Conservation (phyloP, 2,113 vertebrate species). For the Halichoerus grypus region DNA sequence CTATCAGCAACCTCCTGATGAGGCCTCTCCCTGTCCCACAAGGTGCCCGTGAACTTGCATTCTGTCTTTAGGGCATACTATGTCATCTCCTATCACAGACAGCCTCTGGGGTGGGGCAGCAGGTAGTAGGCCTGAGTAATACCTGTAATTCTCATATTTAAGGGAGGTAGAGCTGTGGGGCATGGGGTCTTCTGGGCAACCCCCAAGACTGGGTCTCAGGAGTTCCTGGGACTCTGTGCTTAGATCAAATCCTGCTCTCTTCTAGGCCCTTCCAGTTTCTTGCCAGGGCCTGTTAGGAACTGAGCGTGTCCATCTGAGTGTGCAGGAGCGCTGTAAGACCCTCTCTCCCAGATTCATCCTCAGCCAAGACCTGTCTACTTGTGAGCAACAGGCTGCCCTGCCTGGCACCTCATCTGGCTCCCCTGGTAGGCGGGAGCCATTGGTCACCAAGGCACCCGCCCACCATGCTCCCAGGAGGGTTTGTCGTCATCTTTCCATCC, state of each 20-base stretch:
- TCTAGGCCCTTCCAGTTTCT: not conserved
- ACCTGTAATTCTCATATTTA: not conserved
- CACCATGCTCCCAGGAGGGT: not conserved
- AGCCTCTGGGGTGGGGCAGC: not conserved
- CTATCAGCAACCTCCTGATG: not conserved
- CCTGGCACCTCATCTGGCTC: not conserved
- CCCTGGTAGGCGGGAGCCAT: not conserved
- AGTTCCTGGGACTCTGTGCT: not conserved
- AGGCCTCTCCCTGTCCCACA: not conserved
- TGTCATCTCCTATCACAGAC: not conserved
- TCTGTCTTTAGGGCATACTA: not conserved
- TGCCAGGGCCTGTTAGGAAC: not conserved
- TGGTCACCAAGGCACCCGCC: not conserved
- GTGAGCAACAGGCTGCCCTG: not conserved
- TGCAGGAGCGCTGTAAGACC: not conserved
- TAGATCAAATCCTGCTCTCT: not conserved
- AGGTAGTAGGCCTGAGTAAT: not conserved
- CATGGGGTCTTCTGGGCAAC: not conserved
- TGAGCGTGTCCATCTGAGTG: not conserved
- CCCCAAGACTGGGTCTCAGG: not conserved
- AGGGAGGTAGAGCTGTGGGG: not conserved
- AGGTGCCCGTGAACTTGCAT: not conserved
- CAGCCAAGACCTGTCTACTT: rapidly evolving
- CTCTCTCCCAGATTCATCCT: not conserved
- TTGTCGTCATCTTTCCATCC: not conserved